These are phyloP conservation scores for Microtus montanus DNA, from an alignment of 2,113 vertebrate species.

Conservation along the genomic window DNA sequence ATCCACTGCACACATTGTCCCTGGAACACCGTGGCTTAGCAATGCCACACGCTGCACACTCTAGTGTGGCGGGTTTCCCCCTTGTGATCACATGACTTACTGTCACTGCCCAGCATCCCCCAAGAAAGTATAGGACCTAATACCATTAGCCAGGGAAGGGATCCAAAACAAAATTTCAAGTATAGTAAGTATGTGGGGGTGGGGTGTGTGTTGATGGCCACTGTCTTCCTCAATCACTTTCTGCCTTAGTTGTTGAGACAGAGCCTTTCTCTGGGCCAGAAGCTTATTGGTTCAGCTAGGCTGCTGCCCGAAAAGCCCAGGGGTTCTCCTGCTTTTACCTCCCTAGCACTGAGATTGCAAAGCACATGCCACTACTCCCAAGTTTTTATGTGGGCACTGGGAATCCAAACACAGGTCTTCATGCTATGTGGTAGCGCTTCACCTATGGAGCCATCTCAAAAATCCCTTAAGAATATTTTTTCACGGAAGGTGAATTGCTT, in stretches of 20 bases:
- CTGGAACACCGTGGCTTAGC: neutral
- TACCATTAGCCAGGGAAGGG: neutral
- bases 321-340: neutral
- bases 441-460: neutral
- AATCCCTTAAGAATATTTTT: neutral
- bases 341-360: neutral
- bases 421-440: neutral
- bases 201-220: no score
- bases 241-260: neutral
- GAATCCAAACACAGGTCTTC: neutral
- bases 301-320: neutral
- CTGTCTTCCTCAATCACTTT: neutral
- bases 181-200: no score
- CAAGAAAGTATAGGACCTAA: neutral
- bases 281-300: neutral
- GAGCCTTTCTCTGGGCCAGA: neutral
- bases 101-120: neutral
- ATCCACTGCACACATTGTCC: neutral
- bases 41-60: no score
- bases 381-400: neutral
- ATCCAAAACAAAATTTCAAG: neutral
- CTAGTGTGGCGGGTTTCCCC: rapidly evolving
- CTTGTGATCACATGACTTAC: neutral
- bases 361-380: neutral
- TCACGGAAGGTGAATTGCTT: neutral